Evolutionary conservation across 2,888 invertebrate genomes (phyloP).

Genomic region (Nudaria mundana): DNA sequence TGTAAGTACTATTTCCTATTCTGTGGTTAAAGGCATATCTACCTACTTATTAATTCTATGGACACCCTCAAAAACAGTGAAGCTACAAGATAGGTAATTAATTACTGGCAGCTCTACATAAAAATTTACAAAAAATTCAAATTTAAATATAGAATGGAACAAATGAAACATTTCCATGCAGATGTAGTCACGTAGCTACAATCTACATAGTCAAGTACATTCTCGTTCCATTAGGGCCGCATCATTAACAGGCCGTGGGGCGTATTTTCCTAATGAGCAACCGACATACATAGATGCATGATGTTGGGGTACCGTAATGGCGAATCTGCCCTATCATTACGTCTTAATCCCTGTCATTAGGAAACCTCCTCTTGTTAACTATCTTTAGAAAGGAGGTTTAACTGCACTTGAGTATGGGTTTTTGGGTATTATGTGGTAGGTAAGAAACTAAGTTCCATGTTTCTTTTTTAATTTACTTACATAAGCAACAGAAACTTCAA

Average conservation of each 20-base stretch:
- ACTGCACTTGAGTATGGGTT: slow-evolving; percentile 17
- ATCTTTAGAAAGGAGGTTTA: slow-evolving; percentile 27
- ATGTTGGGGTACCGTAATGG: slow-evolving; percentile 50
- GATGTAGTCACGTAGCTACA: slow-evolving; percentile 12
- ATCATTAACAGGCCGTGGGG: slow-evolving; percentile 46
- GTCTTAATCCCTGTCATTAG: slow-evolving; percentile 71
- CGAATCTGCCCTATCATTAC: slow-evolving; percentile 60
- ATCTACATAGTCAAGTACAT: slow-evolving; percentile 8
- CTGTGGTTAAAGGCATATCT: too few relatives aligned
- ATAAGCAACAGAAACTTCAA: too few relatives aligned
- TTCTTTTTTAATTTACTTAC: too few relatives aligned
- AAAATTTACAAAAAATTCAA: background rate
- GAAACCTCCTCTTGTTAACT: slow-evolving; percentile 36
- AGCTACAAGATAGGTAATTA: too few relatives aligned
- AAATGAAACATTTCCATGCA: slow-evolving; percentile 7
- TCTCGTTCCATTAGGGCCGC: slow-evolving; percentile 40
- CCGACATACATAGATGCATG: slow-evolving; percentile 61
- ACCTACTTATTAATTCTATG: background rate
- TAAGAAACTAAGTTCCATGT: slow-evolving; percentile 5
- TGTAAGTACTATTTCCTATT: too few relatives aligned
- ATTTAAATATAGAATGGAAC: background rate
- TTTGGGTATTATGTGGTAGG: slow-evolving; percentile 5
- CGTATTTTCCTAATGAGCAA: slow-evolving; percentile 57
- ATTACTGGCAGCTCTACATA: too few relatives aligned
- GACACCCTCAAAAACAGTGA: too few relatives aligned